A percentile compares a stretch with the other conserved stretches of the same genome.
Evolutionary conservation across 1,140 invertebrate genomes (phyloP).

Genomic region (Gonatopus flavifemur): DNA sequence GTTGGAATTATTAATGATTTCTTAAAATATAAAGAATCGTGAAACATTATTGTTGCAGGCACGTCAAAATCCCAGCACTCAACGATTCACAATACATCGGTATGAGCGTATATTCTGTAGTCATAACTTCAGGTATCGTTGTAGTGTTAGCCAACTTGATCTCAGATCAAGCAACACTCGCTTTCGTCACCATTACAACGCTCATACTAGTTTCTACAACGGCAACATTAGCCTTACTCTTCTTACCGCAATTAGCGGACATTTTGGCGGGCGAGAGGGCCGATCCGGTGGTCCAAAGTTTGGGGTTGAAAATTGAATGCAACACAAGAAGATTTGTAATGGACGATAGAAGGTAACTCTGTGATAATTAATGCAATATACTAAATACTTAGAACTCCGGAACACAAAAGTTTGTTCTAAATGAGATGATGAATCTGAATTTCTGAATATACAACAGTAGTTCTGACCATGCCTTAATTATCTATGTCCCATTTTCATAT

Average conservation of each 20-base stretch:
- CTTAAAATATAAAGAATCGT: too few relatives aligned
- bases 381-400: too few relatives aligned
- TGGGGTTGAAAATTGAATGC: slow-evolving; percentile 84
- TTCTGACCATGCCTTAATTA: too few relatives aligned
- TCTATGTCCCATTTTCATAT: too few relatives aligned
- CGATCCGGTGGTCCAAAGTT: slow-evolving; percentile 82
- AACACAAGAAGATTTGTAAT: slow-evolving; percentile 79
- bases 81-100: slow-evolving; percentile 98
- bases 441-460: too few relatives aligned
- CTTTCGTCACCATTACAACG: slow-evolving; percentile 79
- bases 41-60: slow-evolving; percentile 58
- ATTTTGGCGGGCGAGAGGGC: slow-evolving; percentile 66
- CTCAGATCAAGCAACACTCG: slow-evolving; percentile 79
- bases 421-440: too few relatives aligned
- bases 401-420: too few relatives aligned
- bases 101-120: slow-evolving; percentile 88
- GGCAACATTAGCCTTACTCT: slow-evolving; percentile 81
- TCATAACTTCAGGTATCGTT: slow-evolving; percentile 83
- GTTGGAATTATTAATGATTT: too few relatives aligned
- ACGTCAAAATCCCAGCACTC: slow-evolving; percentile 94
- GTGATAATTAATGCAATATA: too few relatives aligned
- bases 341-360: slow-evolving; percentile 68
- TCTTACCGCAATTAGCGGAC: slow-evolving; percentile 80
- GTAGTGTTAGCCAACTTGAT: slow-evolving; percentile 84
- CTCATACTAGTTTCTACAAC: slow-evolving; percentile 85